A percentile compares a stretch with the other conserved stretches of the same genome.
phyloP scores from a whole-genome alignment of 1,140 invertebrate genomes.

The Leptinotarsa texana region DNA sequence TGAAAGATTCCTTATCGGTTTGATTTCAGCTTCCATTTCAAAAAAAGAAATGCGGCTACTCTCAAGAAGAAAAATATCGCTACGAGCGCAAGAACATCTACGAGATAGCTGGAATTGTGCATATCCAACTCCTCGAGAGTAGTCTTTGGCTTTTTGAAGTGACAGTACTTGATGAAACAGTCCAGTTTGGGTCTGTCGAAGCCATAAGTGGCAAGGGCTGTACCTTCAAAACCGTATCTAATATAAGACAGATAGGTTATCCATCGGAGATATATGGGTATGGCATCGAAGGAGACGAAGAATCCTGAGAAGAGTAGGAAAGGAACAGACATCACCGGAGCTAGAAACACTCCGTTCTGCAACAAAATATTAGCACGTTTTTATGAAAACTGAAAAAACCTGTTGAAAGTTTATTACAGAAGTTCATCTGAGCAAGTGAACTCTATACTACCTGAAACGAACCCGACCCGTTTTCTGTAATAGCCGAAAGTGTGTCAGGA shows the following conservation, averaged over 20 bases:
- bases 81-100: conserved; percentile 82
- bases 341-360: conserved; percentile 93
- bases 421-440: too few relatives aligned
- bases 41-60: conserved; percentile 87
- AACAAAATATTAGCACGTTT: conserved; percentile 36
- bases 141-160: conserved; percentile 86
- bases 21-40: conserved; percentile 83
- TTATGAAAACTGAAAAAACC: conserved; percentile 25
- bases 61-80: conserved; percentile 87
- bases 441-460: too few relatives aligned
- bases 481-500: too few relatives aligned
- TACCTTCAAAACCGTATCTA: conserved; percentile 93
- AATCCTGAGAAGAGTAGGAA: conserved; percentile 95
- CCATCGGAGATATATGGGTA: conserved; percentile 93
- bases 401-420: too few relatives aligned
- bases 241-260: conserved; percentile 95
- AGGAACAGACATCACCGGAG: conserved; percentile 92
- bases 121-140: conserved; percentile 91
- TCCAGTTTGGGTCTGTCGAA: conserved; percentile 79
- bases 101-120: conserved; percentile 72
- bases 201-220: conserved; percentile 90
- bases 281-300: conserved; percentile 96
- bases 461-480: too few relatives aligned
- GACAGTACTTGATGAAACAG: conserved; percentile 81
- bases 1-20: conserved; percentile 55